Base-by-base conservation (phyloP, 2,888 invertebrate genomes). In the Pterostichus madidus region DNA sequence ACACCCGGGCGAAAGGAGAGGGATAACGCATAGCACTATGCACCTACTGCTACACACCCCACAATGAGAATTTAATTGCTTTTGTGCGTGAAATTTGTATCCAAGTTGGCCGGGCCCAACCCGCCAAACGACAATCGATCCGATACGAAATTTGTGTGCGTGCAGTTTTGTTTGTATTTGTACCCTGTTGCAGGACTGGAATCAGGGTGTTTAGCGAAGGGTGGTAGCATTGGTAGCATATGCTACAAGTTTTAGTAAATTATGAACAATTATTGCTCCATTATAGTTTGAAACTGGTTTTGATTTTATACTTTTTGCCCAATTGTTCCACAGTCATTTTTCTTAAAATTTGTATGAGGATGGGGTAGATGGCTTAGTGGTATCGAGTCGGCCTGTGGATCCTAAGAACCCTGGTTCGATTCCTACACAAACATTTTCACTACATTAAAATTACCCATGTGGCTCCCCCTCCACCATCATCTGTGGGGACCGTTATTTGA, bases 31-130 rank as follows among this genome's bases (percentile, higher is more conserved):
- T 75, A 75, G 75, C 73, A 32, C 32, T 75, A 71, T 75, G 52
- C 75, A 52, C 49, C 75, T 52, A 52, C 52, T 4, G 13, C 64
- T 11, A 64, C 52, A 49, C 75, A 73, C 44, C 52, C 46, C 31
- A 52, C 53, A 80, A 80, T 80, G 80, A 52, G 80, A 80, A 71
- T 80, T 80, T 80, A 80, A 80, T 80, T 80, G 71, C 71, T 52
- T 80, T 80, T 80, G 80, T 80, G 68, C 80, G 80, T 80, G 80
- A 71, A 80, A 80, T 80, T 71, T 80, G 71, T 80, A 71, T 71
- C 71, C 75, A 52, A 71, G 71, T 71, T 44, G 71, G 46, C 71
- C 49, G 71, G 39, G 52, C 49, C 73, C 73, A 49, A 35, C 53
- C 35, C 53, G 76, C 49, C 76, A 76, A 56, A 56, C 53, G 59